Evolutionary conservation across 1,140 invertebrate genomes (phyloP), one percentile per base, ranked within the genome.

Genomic region (Drosophila nigrodunni): DNA sequence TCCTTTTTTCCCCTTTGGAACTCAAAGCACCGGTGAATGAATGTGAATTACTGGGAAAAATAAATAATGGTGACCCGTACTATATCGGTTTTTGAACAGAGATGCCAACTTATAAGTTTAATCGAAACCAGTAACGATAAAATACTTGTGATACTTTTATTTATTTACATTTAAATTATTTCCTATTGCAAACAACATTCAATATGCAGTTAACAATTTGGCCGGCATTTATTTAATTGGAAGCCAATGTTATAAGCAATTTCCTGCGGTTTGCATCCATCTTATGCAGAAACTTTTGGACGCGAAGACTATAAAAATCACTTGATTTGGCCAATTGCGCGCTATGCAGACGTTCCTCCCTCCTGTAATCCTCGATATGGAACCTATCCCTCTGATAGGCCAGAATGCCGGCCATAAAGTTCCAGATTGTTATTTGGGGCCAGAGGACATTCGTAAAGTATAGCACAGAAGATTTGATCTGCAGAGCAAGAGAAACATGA

Each of bases 361-460:
- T 30, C 30, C 62, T 73, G 18, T 57, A 87, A 0, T 69, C 46
- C 7, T 82, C 73, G 13, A 92, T 55, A 9, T 72, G 73, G 13
- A 64, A 71, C 10, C 74, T 67, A 37, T 86, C 85, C 3, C 80
- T 69, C 93, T 99, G 98, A 92, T 97, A 99, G 83, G 96, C 95
- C 82, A 99, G 95, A 55, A 99, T 94, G 13, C 96, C 97, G 18
- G 93, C 94, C 77, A 98, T 93, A 30, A 99, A 94, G 93, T 98
- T 95, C 97, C 97, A 99, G 47, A 98, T 94, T 50, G 94, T 96
- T 86, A 99, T 98, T 91, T 99, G 97, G 15, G 98, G 98, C 98
- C 98, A 99, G 15, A 99, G 93, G 2, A 97, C 95, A 78, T 96
- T 94, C 5, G 95, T 94, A 92, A 98, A 98, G 87, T 96, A 96